Base-by-base conservation (phyloP, 2,888 invertebrate species). In the Amphipoea lucens region DNA sequence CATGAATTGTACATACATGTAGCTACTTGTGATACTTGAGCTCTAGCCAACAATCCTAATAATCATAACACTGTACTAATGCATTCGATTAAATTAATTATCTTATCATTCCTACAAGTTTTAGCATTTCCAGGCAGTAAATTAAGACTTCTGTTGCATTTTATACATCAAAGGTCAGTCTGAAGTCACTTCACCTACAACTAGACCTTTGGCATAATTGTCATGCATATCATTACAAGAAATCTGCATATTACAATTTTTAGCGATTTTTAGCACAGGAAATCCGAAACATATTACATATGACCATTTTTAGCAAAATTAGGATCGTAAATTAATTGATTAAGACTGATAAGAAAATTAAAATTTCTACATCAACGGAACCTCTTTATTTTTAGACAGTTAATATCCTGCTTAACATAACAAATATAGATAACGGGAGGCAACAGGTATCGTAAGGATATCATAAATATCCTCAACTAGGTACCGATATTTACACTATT, bases 1-100 rank as follows among this genome's bases (percentile, higher is more conserved):
- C 40, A 74, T 74, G 74, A 82, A 69, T 72, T 74, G 63, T 45
- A 79, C 67, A 77, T 54, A 70, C 63, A 74, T 74, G 65, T 66
- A 83, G 75, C 60, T 81, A 78, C 78, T 79, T 74, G 60, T 72
- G 67, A 74, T 74, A 86, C 67, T 84, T 84, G 84, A 83, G 65
- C 54, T 74, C 68, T 66, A 74, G 86, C 86, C 84, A 84, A 83
- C 83, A 71, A 86, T 78, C 14, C 67, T 83, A 83, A 79, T 79
- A 74, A 79, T 70, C 54, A 83, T 76, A 87, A 76, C 60, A 83
- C 73, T 76, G 63, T 63, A 76, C 74, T 87, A 85, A 85, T 85
- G 85, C 76, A 84, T 81, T 74, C 70, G 51, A 84, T 83, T 74
- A 14, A 83, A 86, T 71, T 85, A 75, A 83, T 83, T 72, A 54